phyloP scores from a whole-genome alignment of 2,888 invertebrate genomes.

The Oegoconia quadripuncta region DNA sequence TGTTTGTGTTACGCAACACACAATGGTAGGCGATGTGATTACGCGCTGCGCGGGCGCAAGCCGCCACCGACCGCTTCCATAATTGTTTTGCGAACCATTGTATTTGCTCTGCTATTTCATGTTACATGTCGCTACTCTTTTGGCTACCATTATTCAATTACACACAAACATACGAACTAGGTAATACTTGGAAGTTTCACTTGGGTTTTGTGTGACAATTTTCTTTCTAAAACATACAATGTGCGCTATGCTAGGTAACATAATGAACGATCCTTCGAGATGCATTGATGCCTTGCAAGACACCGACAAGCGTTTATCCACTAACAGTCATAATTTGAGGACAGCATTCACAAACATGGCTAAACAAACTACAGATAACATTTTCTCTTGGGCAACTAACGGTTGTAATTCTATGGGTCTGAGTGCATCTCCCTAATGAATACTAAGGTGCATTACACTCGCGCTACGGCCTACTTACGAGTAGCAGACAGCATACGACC shows the following conservation, averaged over 20 bases:
- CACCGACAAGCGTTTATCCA: background rate
- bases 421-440: conserved; percentile 5
- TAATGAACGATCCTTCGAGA: conserved; percentile 5
- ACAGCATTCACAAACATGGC: conserved; percentile 12
- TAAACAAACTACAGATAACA: conserved; percentile 8
- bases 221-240: conserved; percentile 5
- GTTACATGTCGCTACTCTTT: too few relatives aligned
- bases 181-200: too few relatives aligned
- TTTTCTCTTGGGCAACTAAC: conserved; percentile 1
- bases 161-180: conserved; percentile 16
- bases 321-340: conserved; percentile 3
- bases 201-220: background rate
- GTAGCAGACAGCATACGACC: conserved; percentile 36
- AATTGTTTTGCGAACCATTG: conserved; percentile 17
- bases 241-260: conserved; percentile 3
- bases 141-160: too few relatives aligned
- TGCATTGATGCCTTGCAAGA: background rate
- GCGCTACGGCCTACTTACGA: conserved; percentile 26
- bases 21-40: conserved; percentile 11
- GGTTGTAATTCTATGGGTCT: conserved; percentile 1
- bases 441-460: conserved; percentile 38
- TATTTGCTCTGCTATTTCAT: conserved; percentile 8
- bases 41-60: conserved; percentile 2
- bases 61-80: background rate
- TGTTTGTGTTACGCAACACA: conserved; percentile 10